Base-by-base conservation (phyloP, 2,888 invertebrate species). In the Apoda limacodes region DNA sequence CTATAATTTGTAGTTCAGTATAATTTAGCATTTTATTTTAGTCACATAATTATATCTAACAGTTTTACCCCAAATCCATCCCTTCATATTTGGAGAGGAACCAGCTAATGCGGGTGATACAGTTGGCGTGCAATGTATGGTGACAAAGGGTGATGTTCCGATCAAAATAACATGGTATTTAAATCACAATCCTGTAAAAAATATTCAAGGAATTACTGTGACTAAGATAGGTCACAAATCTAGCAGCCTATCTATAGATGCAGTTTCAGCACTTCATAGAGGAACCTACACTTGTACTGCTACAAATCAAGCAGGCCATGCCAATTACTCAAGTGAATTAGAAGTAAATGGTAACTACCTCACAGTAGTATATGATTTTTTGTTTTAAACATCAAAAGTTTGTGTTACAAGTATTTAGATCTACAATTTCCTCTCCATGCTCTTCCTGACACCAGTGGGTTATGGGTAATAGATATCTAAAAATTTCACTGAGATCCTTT, bases 91-190 rank as follows among this genome's bases (percentile, higher is more conserved):
- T 53, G 91, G 90, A 33, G 89, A 89, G 28, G 88, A 89, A 45
- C 83, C 89, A 32, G 85, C 90, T 25, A 89, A 91, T 55, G 88
- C 89, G 35, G 92, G 91, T 4, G 90, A 92, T 42, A 84, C 87
- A 41, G 87, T 88, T 21, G 89, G 89, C 33, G 83, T 89, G 3
- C 85, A 86, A 42, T 92, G 92, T 62, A 86, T 88, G 71, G 87
- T 91, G 22, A 83, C 85, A 26, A 90, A 90, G 65, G 92, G 94
- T 24, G 93, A 93, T 60, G 80, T 85, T 28, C 93, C 93, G 5
- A 76, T 93, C 19, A 84, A 85, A 52, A 87, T 93, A 31, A 83
- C 84, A 30, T 93, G 93, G 93, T 83, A 82, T 14, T 84, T 91
- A 42, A 89, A 92, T 66, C 86, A 84, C 45, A 82, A 69, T 57